These are phyloP conservation scores for Antechinus flavipes DNA, from an alignment of 2,113 vertebrate genomes.

Conservation along the genomic window DNA sequence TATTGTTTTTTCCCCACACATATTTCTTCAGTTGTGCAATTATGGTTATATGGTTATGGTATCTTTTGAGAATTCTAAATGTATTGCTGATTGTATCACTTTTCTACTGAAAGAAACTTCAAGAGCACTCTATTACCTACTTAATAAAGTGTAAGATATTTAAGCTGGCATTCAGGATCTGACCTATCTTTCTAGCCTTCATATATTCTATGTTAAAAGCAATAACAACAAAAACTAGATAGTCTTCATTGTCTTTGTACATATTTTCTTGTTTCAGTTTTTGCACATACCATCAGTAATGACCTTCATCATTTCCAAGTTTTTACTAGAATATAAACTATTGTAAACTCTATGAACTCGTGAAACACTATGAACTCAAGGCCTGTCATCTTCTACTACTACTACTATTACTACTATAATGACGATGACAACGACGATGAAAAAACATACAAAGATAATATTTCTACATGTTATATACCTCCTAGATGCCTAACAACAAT, in stretches of 20 bases:
- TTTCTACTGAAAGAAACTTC: not conserved
- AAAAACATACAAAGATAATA: too few relatives aligned
- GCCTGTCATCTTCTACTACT: not conserved
- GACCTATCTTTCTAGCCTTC: not conserved
- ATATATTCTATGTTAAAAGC: not conserved
- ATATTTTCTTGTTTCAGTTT: not conserved
- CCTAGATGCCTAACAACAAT: not conserved
- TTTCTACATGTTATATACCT: too few relatives aligned
- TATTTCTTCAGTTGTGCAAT: not conserved
- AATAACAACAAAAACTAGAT: not conserved
- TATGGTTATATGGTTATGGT: not conserved
- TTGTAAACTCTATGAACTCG: too few relatives aligned
- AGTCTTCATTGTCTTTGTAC: not conserved
- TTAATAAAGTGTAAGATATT: not conserved
- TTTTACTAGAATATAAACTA: not conserved
- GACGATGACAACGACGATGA: too few relatives aligned
- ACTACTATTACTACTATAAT: too few relatives aligned
- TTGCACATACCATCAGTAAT: not conserved
- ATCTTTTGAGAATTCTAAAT: not conserved
- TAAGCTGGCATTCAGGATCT: not conserved
- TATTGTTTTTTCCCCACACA: not conserved
- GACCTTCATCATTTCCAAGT: not conserved
- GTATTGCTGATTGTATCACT: not conserved
- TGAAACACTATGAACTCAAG: not conserved
- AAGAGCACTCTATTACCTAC: not conserved